Conservation (phyloP, 2,797 vertebrate species). For the Onychomys torridus region DNA sequence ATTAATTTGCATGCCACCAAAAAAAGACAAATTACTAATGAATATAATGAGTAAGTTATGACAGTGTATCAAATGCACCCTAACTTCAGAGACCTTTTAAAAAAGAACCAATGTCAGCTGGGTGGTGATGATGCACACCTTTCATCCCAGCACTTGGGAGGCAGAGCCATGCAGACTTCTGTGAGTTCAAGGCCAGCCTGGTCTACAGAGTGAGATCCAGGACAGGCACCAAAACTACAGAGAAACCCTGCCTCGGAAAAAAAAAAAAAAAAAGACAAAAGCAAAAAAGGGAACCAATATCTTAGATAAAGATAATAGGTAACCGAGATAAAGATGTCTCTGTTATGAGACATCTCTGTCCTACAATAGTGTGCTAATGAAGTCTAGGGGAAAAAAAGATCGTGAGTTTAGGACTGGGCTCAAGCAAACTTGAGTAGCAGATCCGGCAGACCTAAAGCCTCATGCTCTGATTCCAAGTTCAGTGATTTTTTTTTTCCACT, state of each 20-base stretch:
- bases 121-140: no score
- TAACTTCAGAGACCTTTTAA: constrained; percentile 27
- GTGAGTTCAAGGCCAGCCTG: no score
- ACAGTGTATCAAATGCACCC: background rate
- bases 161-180: no score
- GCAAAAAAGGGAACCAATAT: background rate
- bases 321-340: background rate
- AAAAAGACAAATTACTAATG: constrained; percentile 51
- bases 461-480: background rate
- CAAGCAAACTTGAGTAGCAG: background rate
- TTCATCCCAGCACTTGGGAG: no score
- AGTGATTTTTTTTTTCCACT: background rate
- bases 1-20: constrained; percentile 30
- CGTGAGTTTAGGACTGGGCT: background rate
- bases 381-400: background rate
- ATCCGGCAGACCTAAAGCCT: background rate
- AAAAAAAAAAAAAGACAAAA: no score
- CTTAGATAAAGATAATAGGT: background rate
- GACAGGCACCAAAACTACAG: no score
- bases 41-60: constrained; percentile 25
- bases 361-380: background rate
- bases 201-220: no score
- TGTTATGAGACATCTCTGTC: background rate
- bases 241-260: no score
- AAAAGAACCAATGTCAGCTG: background rate